These are phyloP conservation scores for Chironomus tepperi DNA, from an alignment of 1,140 invertebrate species.

Conservation along the genomic window DNA sequence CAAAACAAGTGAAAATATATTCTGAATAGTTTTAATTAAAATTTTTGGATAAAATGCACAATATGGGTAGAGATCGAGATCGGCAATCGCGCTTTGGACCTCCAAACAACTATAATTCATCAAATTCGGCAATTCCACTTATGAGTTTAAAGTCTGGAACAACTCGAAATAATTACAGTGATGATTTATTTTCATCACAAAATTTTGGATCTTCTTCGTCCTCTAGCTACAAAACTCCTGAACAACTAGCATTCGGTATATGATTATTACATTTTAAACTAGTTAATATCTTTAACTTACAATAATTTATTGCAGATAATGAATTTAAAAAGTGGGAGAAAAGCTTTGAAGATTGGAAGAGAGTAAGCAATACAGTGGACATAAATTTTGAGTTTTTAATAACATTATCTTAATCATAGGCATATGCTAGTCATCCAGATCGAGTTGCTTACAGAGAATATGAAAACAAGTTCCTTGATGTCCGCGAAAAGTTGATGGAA, in stretches of 20 bases:
- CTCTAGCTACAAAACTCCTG: not conserved
- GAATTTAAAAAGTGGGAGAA: slow-evolving; percentile 78
- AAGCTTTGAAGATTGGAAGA: slow-evolving; percentile 75
- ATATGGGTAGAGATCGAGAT: not conserved
- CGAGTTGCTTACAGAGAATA: slow-evolving; percentile 73
- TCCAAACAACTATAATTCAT: not conserved
- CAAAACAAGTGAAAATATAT: too few species aligned
- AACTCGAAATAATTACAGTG: too few species aligned
- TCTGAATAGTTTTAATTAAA: too few species aligned
- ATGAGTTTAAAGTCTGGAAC: too few species aligned
- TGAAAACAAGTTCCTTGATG: slow-evolving; percentile 73
- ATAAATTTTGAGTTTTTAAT: not conserved
- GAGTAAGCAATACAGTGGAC: slow-evolving; percentile 45
- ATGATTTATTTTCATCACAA: too few species aligned
- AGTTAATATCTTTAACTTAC: not conserved
- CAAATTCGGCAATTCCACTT: not conserved
- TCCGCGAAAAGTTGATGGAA: slow-evolving; percentile 64
- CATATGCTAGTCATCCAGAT: slow-evolving; percentile 69
- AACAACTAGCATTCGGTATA: not conserved
- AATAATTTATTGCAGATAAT: slow-evolving; percentile 43
- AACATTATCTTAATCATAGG: not conserved
- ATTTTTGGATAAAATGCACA: not conserved
- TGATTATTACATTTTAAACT: not conserved
- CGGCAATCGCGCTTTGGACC: not conserved
- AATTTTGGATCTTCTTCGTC: too few species aligned